Evolutionary conservation across 1,140 invertebrate genomes (phyloP).

Genomic region (Danaus plexippus): DNA sequence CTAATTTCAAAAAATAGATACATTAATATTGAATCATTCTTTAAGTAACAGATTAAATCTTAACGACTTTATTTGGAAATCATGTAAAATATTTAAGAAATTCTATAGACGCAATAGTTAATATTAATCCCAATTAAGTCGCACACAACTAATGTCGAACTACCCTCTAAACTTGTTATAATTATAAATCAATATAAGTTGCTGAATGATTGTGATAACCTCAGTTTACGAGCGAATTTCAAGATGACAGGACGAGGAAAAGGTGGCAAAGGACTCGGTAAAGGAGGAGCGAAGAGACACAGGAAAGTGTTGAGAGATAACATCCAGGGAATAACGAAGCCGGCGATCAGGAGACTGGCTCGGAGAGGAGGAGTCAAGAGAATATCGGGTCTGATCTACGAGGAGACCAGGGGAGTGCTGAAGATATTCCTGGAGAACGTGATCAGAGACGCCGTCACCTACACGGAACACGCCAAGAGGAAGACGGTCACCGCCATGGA

Average conservation of each 20-base stretch:
- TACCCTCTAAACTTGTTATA: no score
- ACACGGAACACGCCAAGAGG: conserved; percentile 68
- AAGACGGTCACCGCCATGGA: conserved; percentile 92
- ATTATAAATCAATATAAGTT: no score
- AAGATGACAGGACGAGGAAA: conserved; percentile 51
- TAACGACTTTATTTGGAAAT: no score
- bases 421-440: conserved; percentile 88
- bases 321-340: conserved; percentile 48
- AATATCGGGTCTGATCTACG: conserved; percentile 59
- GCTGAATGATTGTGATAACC: no score
- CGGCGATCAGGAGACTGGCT: conserved; percentile 43
- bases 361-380: conserved; percentile 81
- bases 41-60: no score
- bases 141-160: no score
- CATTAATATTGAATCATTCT: no score
- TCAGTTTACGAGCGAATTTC: background rate
- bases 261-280: conserved; percentile 46
- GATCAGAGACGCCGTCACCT: conserved; percentile 87
- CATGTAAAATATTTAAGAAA: no score
- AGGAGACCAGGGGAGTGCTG: conserved; percentile 62
- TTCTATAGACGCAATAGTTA: no score
- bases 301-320: conserved; percentile 72
- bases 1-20: no score
- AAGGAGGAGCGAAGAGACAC: conserved; percentile 69
- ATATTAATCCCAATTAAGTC: no score